Percentiles rank a stretch among this genome's conserved stretches.
These are phyloP conservation scores for Aspidiotus rigidus DNA, from an alignment of 2,888 invertebrate species.

Conservation along the genomic window DNA sequence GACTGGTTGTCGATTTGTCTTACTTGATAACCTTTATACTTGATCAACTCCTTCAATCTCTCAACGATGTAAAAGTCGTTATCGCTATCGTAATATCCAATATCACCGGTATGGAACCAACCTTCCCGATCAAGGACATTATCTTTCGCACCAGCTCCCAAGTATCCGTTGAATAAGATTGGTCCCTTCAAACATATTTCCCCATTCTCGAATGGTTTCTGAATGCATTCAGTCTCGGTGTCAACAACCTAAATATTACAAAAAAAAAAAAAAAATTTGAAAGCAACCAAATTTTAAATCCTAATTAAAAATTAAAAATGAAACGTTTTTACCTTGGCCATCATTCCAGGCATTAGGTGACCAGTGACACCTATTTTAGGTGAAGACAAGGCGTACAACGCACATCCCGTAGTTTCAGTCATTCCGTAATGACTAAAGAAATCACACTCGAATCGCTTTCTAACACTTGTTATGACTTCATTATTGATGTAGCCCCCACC, in stretches of 20 bases:
- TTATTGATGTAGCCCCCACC: conserved; percentile 47
- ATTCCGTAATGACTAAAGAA: conserved; percentile 36
- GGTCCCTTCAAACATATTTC: conserved; percentile 78
- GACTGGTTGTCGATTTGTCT: not conserved
- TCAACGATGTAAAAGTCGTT: conserved; percentile 73
- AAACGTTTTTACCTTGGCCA: conserved; percentile 37
- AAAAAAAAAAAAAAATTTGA: no score
- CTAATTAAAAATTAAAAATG: not conserved
- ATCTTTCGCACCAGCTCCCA: conserved; percentile 59
- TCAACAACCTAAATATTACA: conserved; percentile 37
- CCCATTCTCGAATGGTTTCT: conserved; percentile 61
- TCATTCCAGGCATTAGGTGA: conserved; percentile 36
- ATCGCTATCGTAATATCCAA: conserved; percentile 72
- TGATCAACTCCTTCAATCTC: conserved; percentile 79
- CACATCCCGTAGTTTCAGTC: conserved; percentile 35
- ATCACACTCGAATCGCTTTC: conserved; percentile 30
- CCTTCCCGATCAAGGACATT: conserved; percentile 60
- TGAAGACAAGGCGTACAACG: conserved; percentile 8
- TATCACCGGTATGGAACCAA: conserved; percentile 69
- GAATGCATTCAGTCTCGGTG: conserved; percentile 45
- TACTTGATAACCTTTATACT: conserved; percentile 70
- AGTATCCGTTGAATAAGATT: conserved; percentile 74
- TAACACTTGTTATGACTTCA: conserved; percentile 20
- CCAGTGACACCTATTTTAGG: conserved; percentile 37
- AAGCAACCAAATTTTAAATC: no score